Evolutionary conservation across 2,888 invertebrate species (phyloP), one percentile per base, ranked within the genome.

Genomic region (Chrysolina americana): DNA sequence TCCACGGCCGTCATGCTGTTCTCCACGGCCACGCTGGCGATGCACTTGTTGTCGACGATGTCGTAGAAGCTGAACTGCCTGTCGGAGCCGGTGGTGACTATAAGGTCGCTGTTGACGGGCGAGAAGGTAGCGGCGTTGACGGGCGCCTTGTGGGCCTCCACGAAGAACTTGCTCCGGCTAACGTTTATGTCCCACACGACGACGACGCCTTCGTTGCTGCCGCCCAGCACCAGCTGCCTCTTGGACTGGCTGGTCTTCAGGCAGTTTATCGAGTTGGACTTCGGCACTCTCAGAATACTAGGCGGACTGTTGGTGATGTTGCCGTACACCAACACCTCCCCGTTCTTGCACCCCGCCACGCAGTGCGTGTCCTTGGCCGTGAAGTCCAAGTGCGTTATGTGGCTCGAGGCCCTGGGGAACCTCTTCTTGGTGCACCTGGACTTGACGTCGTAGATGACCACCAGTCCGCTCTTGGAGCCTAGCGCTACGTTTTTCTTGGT

Each of bases 81-180:
- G 83, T 92, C 92, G 79, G 89, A 89, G 0, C 92, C 91, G 80
- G 90, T 87, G 0, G 91, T 90, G 5, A 91, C 82, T 84, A 92
- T 85, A 0, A 92, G 89, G 84, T 91, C 91, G 76, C 88, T 87
- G 80, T 91, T 91, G 11, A 90, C 87, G 0, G 90, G 89, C 0
- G 91, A 91, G 85, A 89, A 92, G 44, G 89, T 86, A 73, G 91
- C 87, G 78, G 90, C 90, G 78, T 90, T 91, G n/a, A 92, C 90
- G 1, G 91, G 90, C 3, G 91, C 90, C 19, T 89, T 89, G 80
- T 92, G 92, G 8, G 90, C 88, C 41, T 84, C 82, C 11, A 79
- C 79, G 44, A 78, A 79, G 73, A 83, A 85, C 68, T 83, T 84
- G 3, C 81, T 78, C 76, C 84, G 84, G 69, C 82, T 85, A 2